Evolutionary conservation across 2,113 vertebrate genomes (phyloP).

Genomic region (Turnix velox): DNA sequence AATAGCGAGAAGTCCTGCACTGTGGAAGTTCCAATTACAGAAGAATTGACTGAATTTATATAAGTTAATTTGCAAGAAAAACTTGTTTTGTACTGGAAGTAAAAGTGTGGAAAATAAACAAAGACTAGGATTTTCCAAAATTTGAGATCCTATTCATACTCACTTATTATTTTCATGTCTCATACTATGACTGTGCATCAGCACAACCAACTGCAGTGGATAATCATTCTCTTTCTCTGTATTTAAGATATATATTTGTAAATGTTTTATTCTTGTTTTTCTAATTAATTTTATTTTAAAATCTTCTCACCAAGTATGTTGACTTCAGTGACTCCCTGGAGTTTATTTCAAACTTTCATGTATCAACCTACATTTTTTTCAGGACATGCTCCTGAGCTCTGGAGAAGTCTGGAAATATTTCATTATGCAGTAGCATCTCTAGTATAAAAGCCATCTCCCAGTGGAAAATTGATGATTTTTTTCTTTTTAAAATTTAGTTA

Average conservation of each 20-base stretch:
- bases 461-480: fast-evolving
- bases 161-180: not conserved
- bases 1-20: not conserved
- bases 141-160: not conserved
- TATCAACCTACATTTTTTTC: not conserved
- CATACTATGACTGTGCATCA: not conserved
- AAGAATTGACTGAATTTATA: not conserved
- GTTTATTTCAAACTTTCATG: not conserved
- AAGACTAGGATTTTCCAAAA: not conserved
- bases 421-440: not conserved
- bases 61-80: not conserved
- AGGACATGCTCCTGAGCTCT: not conserved
- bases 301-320: not conserved
- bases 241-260: not conserved
- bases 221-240: not conserved
- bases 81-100: not conserved
- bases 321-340: not conserved
- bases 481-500: not conserved
- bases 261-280: not conserved
- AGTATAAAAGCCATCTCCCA: not conserved
- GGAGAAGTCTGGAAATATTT: not conserved
- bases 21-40: not conserved
- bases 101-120: not conserved
- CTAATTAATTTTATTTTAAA: not conserved
- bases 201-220: not conserved